These are phyloP conservation scores for Pantala flavescens DNA, from an alignment of 1,140 invertebrate species.

Conservation along the genomic window DNA sequence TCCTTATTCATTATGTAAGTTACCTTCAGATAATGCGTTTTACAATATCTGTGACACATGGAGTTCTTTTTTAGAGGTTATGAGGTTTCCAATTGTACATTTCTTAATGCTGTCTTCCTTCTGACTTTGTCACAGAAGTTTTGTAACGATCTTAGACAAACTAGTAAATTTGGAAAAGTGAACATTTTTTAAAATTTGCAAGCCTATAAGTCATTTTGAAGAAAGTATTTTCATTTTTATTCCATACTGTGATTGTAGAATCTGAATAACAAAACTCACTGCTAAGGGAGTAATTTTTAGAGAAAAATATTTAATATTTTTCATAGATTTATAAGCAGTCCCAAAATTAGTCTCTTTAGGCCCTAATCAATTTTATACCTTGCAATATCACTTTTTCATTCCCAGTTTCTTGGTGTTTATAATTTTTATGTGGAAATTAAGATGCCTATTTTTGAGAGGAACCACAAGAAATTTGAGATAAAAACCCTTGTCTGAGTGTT, in stretches of 20 bases:
- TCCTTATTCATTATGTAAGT: background rate
- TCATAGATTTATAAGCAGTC: background rate
- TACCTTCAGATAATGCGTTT: background rate
- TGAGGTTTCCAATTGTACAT: constrained; percentile 8
- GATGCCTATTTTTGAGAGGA: background rate
- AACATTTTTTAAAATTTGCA: background rate
- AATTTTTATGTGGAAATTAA: background rate
- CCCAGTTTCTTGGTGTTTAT: background rate
- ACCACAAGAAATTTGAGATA: background rate
- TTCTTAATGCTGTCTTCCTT: constrained; percentile 5
- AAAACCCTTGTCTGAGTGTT: background rate
- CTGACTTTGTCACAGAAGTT: constrained; percentile 8
- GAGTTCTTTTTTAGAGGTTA: background rate
- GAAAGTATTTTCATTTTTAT: constrained; percentile 8
- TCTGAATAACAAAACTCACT: background rate
- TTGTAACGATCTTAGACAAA: background rate
- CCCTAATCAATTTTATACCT: constrained; percentile 2
- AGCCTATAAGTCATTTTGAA: background rate
- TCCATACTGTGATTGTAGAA: constrained; percentile 1
- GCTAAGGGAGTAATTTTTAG: background rate
- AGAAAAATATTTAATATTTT: constrained; percentile 4
- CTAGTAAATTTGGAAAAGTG: background rate
- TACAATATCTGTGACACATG: background rate
- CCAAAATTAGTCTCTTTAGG: background rate
- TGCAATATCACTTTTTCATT: background rate